Percentiles rank a stretch among this genome's conserved stretches.
Conservation (phyloP, 2,888 invertebrate genomes). For the Epirrita christyi region DNA sequence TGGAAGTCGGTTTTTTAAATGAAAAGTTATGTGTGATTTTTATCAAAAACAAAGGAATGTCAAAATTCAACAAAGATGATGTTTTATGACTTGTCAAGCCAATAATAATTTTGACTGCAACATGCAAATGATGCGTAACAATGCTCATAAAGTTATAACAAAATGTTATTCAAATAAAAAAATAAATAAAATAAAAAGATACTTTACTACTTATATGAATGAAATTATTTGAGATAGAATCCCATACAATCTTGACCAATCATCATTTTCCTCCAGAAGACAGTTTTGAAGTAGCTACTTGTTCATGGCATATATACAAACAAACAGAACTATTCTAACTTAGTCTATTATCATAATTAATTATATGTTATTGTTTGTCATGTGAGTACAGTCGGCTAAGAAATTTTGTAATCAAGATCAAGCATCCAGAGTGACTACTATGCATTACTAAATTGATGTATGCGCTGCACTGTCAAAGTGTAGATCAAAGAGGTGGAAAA, state of each 20-base stretch:
- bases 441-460: no score
- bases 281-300: constrained; percentile 20
- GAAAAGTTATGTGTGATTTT: no score
- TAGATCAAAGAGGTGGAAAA: no score
- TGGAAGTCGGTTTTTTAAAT: no score
- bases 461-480: no score
- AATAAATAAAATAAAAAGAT: no score
- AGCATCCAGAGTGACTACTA: no score
- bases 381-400: constrained; percentile 20
- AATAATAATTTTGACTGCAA: not conserved
- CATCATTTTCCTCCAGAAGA: constrained; percentile 13
- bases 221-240: not conserved
- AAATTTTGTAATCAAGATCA: no score
- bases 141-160: not conserved
- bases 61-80: not conserved
- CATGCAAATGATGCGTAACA: not conserved
- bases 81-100: not conserved
- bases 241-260: constrained; percentile 12
- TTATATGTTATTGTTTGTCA: constrained; percentile 36
- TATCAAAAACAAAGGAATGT: not conserved
- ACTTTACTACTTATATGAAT: no score
- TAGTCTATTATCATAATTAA: constrained; percentile 37
- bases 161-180: not conserved
- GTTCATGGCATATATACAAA: constrained; percentile 15
- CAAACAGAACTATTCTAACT: constrained; percentile 41